Evolutionary conservation across 2,888 invertebrate genomes (phyloP), one percentile per base, ranked within the genome.

Genomic region (Xanthia icteritia): DNA sequence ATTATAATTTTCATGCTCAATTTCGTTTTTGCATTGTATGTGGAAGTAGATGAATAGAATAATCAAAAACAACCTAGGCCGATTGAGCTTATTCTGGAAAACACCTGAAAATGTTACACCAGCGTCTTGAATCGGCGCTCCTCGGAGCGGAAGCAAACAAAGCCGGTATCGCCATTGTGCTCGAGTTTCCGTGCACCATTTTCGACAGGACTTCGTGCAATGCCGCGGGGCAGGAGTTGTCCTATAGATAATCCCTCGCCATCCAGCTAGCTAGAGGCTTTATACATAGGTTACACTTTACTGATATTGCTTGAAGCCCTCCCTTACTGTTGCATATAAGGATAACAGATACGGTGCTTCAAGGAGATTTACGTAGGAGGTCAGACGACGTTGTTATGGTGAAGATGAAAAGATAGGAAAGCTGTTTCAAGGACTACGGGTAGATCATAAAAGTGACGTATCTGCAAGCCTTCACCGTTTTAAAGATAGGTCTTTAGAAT

Each of bases 1-100:
- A 91, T 88, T 87, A 84, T 85, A 86, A 88, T 86, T 87, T 84
- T 82, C 82, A 78, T 83, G 80, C 73, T 66, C 60, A 71, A 84
- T 84, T 86, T 76, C 66, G 79, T 88, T 77, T 64, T 76, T 67
- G 56, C 48, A 74, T 76, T 85, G 58, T 67, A 68, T 69, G n/a
- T 48, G 36, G 20, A 70, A 61, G 66, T 36, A 64, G 68, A 64
- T 54, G 31, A 64, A 78, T 76, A 42, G 20, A 60, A 68, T 48
- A 48, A 60, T 17, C 11, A 17, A 36, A 20, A n/a, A n/a, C 1
- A 36, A 2, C 0, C 9, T 23, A 1, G 11, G 1, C 9, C 17
- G 4, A 54, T n/a, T n/a, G 9, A 11, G 2, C 17, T 17, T 0
- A 68, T 58, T 36, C 56, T 36, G 6, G 6, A 6, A 56, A 73